A percentile compares a stretch with the other conserved stretches of the same genome.
Conservation (phyloP, 2,797 vertebrate genomes). For the Naso thynnoides region DNA sequence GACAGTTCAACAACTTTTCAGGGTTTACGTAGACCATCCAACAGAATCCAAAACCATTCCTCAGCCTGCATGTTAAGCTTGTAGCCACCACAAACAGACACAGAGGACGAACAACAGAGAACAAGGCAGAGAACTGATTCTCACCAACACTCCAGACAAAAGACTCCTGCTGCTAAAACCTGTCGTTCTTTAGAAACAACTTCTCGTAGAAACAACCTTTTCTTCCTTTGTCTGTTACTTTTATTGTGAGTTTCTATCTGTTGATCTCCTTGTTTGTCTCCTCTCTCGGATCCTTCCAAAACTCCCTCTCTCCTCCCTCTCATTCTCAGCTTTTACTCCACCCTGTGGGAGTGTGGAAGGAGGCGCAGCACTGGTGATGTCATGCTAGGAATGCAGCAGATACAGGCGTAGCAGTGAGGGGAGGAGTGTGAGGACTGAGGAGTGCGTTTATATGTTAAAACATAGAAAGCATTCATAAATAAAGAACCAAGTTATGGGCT, state of each 20-base stretch:
- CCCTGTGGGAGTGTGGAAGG: conserved; percentile 83
- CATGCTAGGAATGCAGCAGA: conserved; percentile 87
- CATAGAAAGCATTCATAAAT: not conserved
- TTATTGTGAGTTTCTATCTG: conserved; percentile 47
- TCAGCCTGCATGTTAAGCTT: conserved; percentile 26
- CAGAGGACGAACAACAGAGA: conserved; percentile 28
- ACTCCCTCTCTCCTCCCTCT: conserved; percentile 68
- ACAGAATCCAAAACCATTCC: conserved; percentile 32
- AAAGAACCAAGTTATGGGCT: not conserved
- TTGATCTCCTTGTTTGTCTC: conserved; percentile 64
- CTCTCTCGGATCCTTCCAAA: conserved; percentile 61
- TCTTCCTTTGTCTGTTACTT: conserved; percentile 24
- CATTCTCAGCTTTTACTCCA: conserved; percentile 73
- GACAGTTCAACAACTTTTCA: not conserved
- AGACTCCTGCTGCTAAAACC: conserved; percentile 39
- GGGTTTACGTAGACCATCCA: conserved; percentile 19
- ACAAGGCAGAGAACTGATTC: conserved; percentile 33
- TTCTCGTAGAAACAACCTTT: conserved; percentile 29
- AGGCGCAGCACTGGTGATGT: conserved; percentile 82
- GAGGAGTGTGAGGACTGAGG: conserved; percentile 58
- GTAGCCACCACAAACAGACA: conserved; percentile 40
- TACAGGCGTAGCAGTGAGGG: conserved; percentile 69
- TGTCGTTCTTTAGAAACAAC: conserved; percentile 30
- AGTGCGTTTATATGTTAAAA: conserved; percentile 43
- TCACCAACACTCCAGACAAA: conserved; percentile 35